Evolutionary conservation across 2,888 invertebrate species (phyloP).

Genomic region (Cyclophora albipunctata): DNA sequence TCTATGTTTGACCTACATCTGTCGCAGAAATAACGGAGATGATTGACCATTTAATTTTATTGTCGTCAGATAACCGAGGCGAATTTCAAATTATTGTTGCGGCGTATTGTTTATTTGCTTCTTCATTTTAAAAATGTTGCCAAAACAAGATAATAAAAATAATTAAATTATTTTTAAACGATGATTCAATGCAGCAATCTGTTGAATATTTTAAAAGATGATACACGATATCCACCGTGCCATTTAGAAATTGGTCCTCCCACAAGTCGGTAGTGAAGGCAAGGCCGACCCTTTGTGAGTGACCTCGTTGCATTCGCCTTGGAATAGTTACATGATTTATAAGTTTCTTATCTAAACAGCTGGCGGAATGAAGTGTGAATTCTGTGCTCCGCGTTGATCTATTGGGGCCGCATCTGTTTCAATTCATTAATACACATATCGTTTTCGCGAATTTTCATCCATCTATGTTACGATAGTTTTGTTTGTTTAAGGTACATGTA

Average conservation of each 20-base stretch:
- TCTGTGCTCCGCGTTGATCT: conserved; percentile 25
- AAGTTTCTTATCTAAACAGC: conserved; percentile 53
- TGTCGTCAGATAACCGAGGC: conserved; percentile 53
- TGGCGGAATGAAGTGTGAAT: conserved; percentile 39
- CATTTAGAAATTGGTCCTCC: conserved; percentile 43
- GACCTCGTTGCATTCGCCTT: conserved; percentile 69
- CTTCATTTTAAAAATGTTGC: not conserved
- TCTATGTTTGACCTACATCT: conserved; percentile 58
- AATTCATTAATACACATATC: conserved; percentile 7
- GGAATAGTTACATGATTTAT: conserved; percentile 70
- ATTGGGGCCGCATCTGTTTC: conserved; percentile 24
- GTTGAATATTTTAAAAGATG: not conserved
- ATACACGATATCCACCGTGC: not conserved
- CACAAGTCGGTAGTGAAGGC: conserved; percentile 51
- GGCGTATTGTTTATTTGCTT: not conserved
- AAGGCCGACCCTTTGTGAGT: conserved; percentile 66
- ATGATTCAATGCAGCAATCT: not conserved
- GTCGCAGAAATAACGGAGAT: conserved; percentile 42
- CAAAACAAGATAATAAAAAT: not conserved
- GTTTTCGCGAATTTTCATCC: conserved; percentile 7
- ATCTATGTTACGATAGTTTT: conserved; percentile 1
- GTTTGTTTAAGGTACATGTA: not conserved
- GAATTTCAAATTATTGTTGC: conserved; percentile 30
- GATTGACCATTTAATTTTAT: conserved; percentile 54
- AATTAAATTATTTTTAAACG: not conserved